Conservation (phyloP, 2,113 vertebrate genomes). For the Vulpes vulpes region DNA sequence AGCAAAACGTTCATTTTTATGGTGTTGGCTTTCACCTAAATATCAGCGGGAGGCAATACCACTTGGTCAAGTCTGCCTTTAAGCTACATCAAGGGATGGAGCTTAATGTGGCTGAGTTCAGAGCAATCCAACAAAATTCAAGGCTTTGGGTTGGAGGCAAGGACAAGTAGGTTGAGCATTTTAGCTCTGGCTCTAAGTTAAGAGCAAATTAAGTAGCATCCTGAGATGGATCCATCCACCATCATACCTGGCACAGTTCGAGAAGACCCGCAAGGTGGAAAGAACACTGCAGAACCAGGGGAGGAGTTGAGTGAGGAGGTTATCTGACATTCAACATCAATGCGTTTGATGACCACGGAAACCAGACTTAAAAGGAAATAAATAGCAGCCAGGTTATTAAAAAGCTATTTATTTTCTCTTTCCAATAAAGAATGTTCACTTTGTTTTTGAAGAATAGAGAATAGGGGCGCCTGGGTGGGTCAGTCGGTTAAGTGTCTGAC, state of each 20-base stretch:
- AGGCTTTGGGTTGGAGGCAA: constrained; percentile 39
- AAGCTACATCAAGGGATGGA: constrained; percentile 52
- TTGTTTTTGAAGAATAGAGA: constrained; percentile 42
- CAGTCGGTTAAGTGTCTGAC: background rate
- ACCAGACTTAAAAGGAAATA: constrained; percentile 53
- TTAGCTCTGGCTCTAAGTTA: background rate
- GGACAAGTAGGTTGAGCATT: background rate
- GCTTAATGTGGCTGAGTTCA: constrained; percentile 17
- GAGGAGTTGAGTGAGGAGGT: background rate
- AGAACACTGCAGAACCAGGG: background rate
- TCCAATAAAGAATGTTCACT: constrained; percentile 51
- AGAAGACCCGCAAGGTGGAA: background rate
- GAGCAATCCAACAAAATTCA: background rate
- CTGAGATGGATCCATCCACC: background rate
- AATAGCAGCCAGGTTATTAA: constrained; percentile 47
- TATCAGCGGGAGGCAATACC: constrained; percentile 62
- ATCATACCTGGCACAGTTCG: background rate
- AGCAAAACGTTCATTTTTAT: constrained; percentile 62
- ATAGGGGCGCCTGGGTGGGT: background rate
- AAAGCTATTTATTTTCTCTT: constrained; percentile 58
- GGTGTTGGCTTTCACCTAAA: constrained; percentile 63
- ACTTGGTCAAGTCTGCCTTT: constrained; percentile 63
- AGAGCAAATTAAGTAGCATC: background rate
- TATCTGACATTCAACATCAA: background rate
- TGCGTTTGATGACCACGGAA: constrained; percentile 23